A percentile compares a stretch with the other conserved stretches of the same genome.
Conservation (phyloP, 2,888 invertebrate genomes). For the Amphimallon solstitiale region DNA sequence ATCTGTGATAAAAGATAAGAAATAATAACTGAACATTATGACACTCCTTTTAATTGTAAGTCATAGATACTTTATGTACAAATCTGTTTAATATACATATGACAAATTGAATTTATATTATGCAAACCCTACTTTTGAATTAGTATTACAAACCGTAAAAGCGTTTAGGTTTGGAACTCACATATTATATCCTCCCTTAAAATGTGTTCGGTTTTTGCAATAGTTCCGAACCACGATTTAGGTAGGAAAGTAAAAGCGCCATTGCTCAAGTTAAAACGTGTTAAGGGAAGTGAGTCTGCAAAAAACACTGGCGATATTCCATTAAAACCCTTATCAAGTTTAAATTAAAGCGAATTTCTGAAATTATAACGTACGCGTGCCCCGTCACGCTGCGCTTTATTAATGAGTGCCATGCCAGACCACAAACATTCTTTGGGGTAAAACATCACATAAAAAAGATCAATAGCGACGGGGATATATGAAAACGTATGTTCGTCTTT, state of each 20-base stretch:
- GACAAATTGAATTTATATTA: too few relatives aligned
- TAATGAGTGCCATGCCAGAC: constrained; percentile 19
- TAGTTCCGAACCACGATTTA: neutral
- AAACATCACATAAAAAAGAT: constrained; percentile 3
- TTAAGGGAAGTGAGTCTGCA: neutral
- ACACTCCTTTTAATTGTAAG: too few relatives aligned
- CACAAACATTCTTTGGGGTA: constrained; percentile 4
- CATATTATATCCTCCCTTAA: neutral
- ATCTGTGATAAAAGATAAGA: too few relatives aligned
- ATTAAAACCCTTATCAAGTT: constrained; percentile 37
- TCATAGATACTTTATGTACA: too few relatives aligned
- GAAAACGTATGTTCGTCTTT: constrained; percentile 1
- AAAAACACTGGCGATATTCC: constrained; percentile 26
- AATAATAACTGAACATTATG: too few relatives aligned
- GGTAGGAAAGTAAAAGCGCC: neutral
- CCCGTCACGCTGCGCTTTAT: constrained; percentile 21
- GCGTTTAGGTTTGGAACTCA: neutral
- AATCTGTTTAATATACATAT: too few relatives aligned
- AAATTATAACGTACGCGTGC: constrained; percentile 34
- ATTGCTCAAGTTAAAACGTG: constrained; percentile 8
- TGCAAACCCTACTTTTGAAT: too few relatives aligned
- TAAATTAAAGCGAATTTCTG: constrained; percentile 37
- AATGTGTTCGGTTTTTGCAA: neutral
- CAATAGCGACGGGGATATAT: neutral
- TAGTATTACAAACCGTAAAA: too few relatives aligned